Conservation (phyloP, 1,140 invertebrate genomes). For the Mizuhopecten yessoensis region DNA sequence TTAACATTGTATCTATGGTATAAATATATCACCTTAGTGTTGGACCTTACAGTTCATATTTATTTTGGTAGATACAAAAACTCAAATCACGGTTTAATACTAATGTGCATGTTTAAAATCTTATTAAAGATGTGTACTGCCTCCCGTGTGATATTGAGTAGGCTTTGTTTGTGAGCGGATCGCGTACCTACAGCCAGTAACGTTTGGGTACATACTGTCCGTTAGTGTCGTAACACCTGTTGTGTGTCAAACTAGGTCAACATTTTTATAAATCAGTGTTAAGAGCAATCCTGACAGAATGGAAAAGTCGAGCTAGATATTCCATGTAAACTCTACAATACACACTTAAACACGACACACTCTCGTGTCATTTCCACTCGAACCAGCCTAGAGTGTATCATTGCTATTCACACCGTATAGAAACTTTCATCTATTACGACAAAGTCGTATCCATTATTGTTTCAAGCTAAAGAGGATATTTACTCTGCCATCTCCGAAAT, state of each 20-base stretch:
- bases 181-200: background rate
- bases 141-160: background rate
- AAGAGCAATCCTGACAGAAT: background rate
- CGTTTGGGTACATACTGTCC: background rate
- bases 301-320: background rate
- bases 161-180: too few species aligned
- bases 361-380: background rate
- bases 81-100: background rate
- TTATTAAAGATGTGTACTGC: background rate
- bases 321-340: background rate
- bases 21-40: too few species aligned
- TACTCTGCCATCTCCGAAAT: background rate
- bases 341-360: conserved; percentile 19
- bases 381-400: background rate
- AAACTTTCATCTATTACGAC: background rate
- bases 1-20: too few species aligned
- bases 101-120: background rate
- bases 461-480: background rate
- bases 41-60: too few species aligned
- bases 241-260: background rate
- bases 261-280: conserved; percentile 25
- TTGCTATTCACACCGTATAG: background rate
- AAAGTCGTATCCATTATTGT: background rate
- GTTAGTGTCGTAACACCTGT: conserved; percentile 4
- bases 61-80: too few species aligned